A percentile compares a stretch with the other conserved stretches of the same genome.
Conservation (phyloP, 2,797 vertebrate species). For the Phrynocephalus guinanensis region DNA sequence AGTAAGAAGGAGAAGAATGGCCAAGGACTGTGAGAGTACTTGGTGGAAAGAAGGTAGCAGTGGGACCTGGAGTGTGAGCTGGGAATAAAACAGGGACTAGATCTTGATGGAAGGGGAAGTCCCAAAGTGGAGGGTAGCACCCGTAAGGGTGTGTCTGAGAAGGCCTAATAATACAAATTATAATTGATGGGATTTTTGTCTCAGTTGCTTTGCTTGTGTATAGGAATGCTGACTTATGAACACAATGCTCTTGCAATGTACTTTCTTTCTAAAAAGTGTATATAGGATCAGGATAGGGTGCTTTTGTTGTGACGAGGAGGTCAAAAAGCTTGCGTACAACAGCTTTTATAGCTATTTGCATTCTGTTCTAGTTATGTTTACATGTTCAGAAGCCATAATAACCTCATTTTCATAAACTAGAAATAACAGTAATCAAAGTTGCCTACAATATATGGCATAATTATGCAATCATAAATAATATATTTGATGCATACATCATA, state of each 20-base stretch:
- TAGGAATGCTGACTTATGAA: constrained; percentile 2
- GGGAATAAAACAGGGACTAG: neutral
- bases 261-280: neutral
- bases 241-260: neutral
- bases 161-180: neutral
- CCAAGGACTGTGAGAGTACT: neutral
- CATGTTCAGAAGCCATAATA: constrained; percentile 11
- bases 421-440: constrained; percentile 12
- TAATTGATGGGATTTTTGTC: neutral
- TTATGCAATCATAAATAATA: constrained; percentile 39
- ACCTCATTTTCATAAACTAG: constrained; percentile 40
- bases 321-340: neutral
- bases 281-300: neutral
- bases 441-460: constrained; percentile 15
- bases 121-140: neutral
- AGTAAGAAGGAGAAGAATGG: neutral
- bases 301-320: neutral
- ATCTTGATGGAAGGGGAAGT: neutral
- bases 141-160: neutral
- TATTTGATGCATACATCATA: constrained; percentile 19
- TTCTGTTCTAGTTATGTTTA: constrained; percentile 29
- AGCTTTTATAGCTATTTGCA: constrained; percentile 38
- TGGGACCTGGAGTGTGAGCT: fast-evolving
- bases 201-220: neutral
- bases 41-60: no score